Percentiles rank a stretch among this genome's conserved stretches.
These are phyloP conservation scores for Ceyx margarethae DNA, from an alignment of 2,113 vertebrate species.

Conservation along the genomic window DNA sequence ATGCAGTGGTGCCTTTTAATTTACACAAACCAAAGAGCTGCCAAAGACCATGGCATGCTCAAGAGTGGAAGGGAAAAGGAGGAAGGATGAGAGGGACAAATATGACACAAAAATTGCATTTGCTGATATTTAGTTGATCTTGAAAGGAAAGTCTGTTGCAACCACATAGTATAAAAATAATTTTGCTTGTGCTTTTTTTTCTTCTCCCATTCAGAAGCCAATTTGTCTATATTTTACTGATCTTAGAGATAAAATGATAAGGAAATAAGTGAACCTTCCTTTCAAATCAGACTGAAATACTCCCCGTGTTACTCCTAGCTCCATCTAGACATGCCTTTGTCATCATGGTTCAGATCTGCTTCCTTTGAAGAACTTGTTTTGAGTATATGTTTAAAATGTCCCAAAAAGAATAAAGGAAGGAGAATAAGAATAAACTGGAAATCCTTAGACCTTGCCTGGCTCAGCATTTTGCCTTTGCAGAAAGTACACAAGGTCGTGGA, in stretches of 20 bases:
- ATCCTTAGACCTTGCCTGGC: not conserved
- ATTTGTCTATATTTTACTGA: constrained; percentile 12
- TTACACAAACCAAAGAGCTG: not conserved
- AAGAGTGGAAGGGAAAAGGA: not conserved
- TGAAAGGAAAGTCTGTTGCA: not conserved
- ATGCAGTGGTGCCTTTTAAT: not conserved
- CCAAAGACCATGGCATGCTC: not conserved
- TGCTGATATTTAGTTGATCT: not conserved
- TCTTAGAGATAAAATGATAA: not conserved
- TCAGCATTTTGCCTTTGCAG: not conserved
- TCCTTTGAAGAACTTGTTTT: constrained; percentile 46
- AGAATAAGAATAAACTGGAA: not conserved
- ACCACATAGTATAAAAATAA: not conserved
- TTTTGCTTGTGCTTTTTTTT: not conserved
- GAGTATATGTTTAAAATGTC: not conserved
- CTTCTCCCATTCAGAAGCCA: not conserved
- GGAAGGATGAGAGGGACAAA: not conserved
- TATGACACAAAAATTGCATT: constrained; percentile 6
- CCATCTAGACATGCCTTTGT: constrained; percentile 4
- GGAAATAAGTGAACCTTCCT: constrained; percentile 1
- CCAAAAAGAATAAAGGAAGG: not conserved
- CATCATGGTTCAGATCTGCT: constrained; percentile 19
- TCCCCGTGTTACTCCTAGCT: not conserved
- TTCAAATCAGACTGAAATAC: not conserved
- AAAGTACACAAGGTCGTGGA: not conserved